Evolutionary conservation across 1,140 invertebrate species (phyloP).

Genomic region (Heliconius himera): DNA sequence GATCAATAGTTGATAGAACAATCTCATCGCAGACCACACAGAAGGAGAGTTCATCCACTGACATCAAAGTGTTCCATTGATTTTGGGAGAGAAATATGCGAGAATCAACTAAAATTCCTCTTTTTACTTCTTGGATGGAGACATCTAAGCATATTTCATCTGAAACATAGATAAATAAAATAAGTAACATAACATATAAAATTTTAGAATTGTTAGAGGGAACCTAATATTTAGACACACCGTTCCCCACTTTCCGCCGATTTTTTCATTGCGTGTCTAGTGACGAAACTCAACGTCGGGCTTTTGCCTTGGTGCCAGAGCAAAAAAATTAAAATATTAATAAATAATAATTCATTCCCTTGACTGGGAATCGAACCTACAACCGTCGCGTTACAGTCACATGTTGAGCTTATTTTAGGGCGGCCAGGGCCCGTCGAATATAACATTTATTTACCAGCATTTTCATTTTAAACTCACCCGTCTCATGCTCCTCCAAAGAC

Average conservation of each 20-base stretch:
- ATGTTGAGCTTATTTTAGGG: no score
- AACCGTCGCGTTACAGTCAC: no score
- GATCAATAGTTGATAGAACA: not conserved
- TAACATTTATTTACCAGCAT: not conserved
- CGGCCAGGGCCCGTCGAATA: not conserved
- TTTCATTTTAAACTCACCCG: not conserved
- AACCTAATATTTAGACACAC: no score
- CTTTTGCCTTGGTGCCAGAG: no score
- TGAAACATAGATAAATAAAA: not conserved
- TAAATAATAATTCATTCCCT: no score
- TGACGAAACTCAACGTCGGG: no score
- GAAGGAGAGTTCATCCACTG: not conserved
- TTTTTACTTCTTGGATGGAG: not conserved
- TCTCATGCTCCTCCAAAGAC: not conserved
- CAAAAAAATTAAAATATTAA: no score
- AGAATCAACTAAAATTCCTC: not conserved
- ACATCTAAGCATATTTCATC: constrained; percentile 7
- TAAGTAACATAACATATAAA: no score
- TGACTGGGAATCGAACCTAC: no score
- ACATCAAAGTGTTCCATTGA: constrained; percentile 6
- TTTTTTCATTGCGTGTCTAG: no score
- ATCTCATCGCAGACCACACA: constrained; percentile 23
- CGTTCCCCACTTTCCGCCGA: no score
- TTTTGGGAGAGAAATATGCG: not conserved
- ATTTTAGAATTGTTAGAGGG: no score